Evolutionary conservation across 2,113 vertebrate species (phyloP), one percentile per base, ranked within the genome.

Genomic region (Callithrix jacchus): DNA sequence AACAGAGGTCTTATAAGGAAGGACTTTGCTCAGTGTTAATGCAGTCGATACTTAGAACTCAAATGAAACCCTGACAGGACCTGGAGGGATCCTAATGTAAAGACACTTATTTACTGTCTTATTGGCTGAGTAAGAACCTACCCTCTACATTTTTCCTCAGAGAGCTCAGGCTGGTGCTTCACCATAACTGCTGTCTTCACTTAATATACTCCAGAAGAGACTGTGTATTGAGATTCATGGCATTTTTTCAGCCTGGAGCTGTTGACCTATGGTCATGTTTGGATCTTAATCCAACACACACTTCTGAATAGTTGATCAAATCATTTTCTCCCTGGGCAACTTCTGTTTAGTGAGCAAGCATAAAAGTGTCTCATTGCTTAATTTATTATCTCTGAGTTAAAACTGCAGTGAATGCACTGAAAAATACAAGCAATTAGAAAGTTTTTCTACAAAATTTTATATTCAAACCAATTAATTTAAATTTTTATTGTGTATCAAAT

Each of bases 381-480:
- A 74, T 96, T 92, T 94, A 66, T 87, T 92, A 61, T 61, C 12
- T 56, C 6, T 54, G 40, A 73, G 17, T 83, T 74, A 54, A 81
- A 97, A 90, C 35, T 64, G 18, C 32, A 79, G 52, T 80, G 11
- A 83, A 20, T 74, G 32, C 2, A 42, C 8, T 86, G 37, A 82
- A 90, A 93, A 86, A 84, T 32, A 61, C 32, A 30, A 77, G 42
- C 45, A 79, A 74, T 89, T 45, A 77, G 18, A 89, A 66, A 58
- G 30, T 42, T 76, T 71, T 94, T 45, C 45, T 54, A 66, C 10
- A 85, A 88, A 89, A 93, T 89, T 27, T 56, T 58, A 83, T 87
- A 80, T 66, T 89, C 35, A 73, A 89, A 66, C 10, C 42, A 95
- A 71, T 93, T 81, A 85, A 40, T 93, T 89, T 86, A 40, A 49